Conservation (phyloP, 1,140 invertebrate species). For the Megalonaias nervosa region DNA sequence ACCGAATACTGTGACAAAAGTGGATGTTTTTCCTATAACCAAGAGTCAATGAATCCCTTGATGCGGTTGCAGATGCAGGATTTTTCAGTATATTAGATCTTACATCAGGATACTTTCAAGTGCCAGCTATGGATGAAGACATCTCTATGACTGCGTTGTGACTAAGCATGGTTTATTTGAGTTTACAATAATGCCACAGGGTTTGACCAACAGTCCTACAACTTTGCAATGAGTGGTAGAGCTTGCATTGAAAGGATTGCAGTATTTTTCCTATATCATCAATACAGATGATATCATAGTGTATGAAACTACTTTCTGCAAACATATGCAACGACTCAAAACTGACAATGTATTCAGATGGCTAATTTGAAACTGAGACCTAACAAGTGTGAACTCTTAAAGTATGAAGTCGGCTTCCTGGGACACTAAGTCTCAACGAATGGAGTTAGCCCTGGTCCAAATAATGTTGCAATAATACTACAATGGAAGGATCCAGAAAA, state of each 20-base stretch:
- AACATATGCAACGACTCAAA: not conserved
- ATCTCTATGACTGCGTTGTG: conserved; percentile 23
- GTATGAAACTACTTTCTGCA: conserved; percentile 12
- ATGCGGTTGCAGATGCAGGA: no score
- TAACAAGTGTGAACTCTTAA: conserved; percentile 1
- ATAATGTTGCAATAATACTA: no score
- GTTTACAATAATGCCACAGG: not conserved
- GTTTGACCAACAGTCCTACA: not conserved
- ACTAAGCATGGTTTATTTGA: not conserved
- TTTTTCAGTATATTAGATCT: no score
- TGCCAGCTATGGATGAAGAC: not conserved
- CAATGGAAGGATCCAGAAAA: no score
- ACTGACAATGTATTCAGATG: conserved; percentile 11
- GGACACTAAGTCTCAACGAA: conserved; percentile 30
- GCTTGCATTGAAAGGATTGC: no score
- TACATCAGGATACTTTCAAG: not conserved
- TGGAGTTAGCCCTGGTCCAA: not conserved
- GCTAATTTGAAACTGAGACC: conserved; percentile 10
- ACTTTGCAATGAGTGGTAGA: no score
- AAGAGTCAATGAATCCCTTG: no score
- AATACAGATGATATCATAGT: conserved; percentile 8
- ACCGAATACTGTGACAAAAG: no score
- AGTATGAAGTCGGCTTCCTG: not conserved
- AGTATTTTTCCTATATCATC: no score
- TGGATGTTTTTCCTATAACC: no score